These are phyloP conservation scores for Neoaliturus tenellus DNA, from an alignment of 2,888 invertebrate species.

Conservation along the genomic window DNA sequence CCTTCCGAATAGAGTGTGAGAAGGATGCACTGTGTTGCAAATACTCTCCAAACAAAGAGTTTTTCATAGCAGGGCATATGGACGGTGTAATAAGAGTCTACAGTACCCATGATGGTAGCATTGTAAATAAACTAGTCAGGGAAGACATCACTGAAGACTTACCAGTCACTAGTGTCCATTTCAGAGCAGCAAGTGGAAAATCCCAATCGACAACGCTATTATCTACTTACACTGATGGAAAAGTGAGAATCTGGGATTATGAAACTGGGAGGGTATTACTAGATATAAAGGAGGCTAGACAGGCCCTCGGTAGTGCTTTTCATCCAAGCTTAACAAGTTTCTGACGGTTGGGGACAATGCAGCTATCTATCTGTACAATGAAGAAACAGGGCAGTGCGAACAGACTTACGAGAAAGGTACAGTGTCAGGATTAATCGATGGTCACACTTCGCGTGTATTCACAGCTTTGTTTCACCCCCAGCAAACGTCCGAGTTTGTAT, in stretches of 20 bases:
- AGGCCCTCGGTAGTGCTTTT: conserved; percentile 79
- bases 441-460: conserved; percentile 80
- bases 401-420: conserved; percentile 44
- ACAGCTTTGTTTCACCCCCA: conserved; percentile 79
- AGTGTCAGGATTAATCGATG: conserved; percentile 72
- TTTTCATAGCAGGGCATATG: conserved; percentile 54
- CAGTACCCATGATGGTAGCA: conserved; percentile 16
- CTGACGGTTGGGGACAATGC: conserved; percentile 80
- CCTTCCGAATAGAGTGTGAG: too few species aligned
- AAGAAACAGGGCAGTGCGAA: conserved; percentile 75
- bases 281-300: conserved; percentile 80
- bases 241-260: conserved; percentile 82
- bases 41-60: conserved; percentile 42
- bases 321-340: conserved; percentile 76
- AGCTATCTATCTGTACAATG: conserved; percentile 80
- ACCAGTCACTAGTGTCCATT: conserved; percentile 41
- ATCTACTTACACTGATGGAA: conserved; percentile 76
- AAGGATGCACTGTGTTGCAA: conserved; percentile 20
- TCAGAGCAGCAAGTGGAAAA: background rate
- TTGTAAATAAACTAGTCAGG: background rate
- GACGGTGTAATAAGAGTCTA: conserved; percentile 55
- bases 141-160: background rate
- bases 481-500: conserved; percentile 67
- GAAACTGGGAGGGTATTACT: conserved; percentile 79
- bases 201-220: background rate